phyloP scores from a whole-genome alignment of 2,797 vertebrate species.

The Anableps anableps region DNA sequence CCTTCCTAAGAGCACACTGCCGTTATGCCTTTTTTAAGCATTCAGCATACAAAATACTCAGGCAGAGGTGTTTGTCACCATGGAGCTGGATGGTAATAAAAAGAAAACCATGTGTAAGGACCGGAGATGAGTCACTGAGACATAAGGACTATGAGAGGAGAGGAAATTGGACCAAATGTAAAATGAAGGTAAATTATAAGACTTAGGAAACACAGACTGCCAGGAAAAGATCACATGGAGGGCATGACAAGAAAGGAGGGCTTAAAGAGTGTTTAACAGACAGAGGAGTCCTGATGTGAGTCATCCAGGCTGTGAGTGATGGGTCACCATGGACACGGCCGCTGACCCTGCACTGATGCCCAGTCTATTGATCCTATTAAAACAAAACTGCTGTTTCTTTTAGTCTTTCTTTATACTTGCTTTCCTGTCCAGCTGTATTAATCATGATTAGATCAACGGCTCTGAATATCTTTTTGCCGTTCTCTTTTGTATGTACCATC shows the following conservation, averaged over 20 bases:
- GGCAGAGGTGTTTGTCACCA: constrained; percentile 19
- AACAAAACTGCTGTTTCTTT: constrained; percentile 60
- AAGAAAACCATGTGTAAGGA: constrained; percentile 22
- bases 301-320: constrained; percentile 63
- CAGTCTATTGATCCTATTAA: constrained; percentile 78
- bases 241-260: constrained; percentile 11
- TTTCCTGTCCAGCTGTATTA: constrained; percentile 64
- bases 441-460: constrained; percentile 72
- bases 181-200: constrained; percentile 28
- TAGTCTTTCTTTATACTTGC: constrained; percentile 41
- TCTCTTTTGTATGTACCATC: constrained; percentile 33
- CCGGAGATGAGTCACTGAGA: constrained; percentile 40
- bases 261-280: constrained; percentile 34
- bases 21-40: constrained; percentile 18
- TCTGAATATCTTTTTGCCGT: constrained; percentile 38
- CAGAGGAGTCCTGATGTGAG: constrained; percentile 62
- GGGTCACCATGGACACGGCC: constrained; percentile 75
- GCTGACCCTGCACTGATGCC: constrained; percentile 73
- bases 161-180: constrained; percentile 24
- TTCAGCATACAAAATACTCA: constrained; percentile 18
- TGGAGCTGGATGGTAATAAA: constrained; percentile 16
- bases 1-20: constrained; percentile 5
- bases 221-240: constrained; percentile 18
- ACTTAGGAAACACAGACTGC: constrained; percentile 19
- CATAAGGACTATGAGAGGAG: constrained; percentile 15